These are phyloP conservation scores for Oxytorus armatus DNA, from an alignment of 2,888 invertebrate species.

Conservation along the genomic window DNA sequence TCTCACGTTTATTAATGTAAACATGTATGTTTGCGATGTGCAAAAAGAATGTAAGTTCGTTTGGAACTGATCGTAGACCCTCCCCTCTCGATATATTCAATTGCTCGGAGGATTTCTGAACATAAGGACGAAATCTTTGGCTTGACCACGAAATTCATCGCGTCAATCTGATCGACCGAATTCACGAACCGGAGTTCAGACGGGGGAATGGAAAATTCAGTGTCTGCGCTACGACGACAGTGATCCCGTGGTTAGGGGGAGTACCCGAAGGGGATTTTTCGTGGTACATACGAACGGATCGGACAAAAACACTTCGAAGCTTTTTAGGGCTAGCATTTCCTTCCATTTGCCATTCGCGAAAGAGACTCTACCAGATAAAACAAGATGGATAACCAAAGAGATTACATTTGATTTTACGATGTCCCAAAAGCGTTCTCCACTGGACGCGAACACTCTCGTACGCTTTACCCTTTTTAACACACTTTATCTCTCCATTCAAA, in stretches of 20 bases:
- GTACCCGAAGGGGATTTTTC: neutral
- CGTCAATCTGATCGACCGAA: conserved; percentile 48
- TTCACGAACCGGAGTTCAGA: conserved; percentile 15
- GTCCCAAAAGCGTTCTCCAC: conserved; percentile 42
- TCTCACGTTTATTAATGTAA: neutral
- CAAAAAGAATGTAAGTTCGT: neutral
- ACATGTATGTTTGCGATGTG: neutral
- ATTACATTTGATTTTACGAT: conserved; percentile 71
- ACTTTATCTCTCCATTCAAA: conserved; percentile 20
- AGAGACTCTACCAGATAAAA: conserved; percentile 68
- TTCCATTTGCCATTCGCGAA: conserved; percentile 24
- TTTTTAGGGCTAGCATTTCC: conserved; percentile 52
- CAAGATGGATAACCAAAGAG: conserved; percentile 73
- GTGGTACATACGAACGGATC: conserved; percentile 22
- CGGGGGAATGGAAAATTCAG: conserved; percentile 30
- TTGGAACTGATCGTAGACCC: neutral
- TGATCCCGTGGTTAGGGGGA: neutral
- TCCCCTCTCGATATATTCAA: conserved; percentile 48
- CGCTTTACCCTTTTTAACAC: conserved; percentile 27
- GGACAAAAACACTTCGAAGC: conserved; percentile 60
- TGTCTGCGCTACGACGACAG: conserved; percentile 38
- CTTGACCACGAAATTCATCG: conserved; percentile 52
- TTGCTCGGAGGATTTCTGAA: conserved; percentile 36
- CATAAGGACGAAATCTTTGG: conserved; percentile 25
- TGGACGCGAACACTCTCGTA: conserved; percentile 33